These are phyloP conservation scores for Hydrolagus affinis DNA, from an alignment of 2,113 vertebrate genomes.

Conservation along the genomic window DNA sequence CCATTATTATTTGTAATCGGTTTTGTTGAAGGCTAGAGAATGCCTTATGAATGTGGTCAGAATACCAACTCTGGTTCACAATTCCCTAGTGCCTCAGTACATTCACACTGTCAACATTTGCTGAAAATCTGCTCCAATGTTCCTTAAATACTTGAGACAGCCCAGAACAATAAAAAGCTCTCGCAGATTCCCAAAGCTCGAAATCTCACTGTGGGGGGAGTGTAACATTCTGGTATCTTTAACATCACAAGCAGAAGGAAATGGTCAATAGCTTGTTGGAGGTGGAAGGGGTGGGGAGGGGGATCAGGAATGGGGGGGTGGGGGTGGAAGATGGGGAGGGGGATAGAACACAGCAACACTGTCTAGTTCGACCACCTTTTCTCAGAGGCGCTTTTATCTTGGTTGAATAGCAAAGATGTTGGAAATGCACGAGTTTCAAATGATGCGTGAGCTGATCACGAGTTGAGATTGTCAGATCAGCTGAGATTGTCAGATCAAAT, in stretches of 20 bases:
- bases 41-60: not conserved
- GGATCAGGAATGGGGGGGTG: too few relatives aligned
- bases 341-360: too few relatives aligned
- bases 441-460: slow-evolving; percentile 24
- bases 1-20: not conserved
- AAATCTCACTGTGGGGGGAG: not conserved
- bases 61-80: not conserved
- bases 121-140: not conserved
- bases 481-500: not conserved
- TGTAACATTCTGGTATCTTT: not conserved
- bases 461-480: not conserved
- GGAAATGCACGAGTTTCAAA: not conserved
- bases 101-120: not conserved
- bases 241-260: not conserved
- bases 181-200: not conserved
- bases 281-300: too few relatives aligned
- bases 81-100: not conserved
- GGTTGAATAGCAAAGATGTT: not conserved
- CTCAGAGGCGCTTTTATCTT: not conserved
- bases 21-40: not conserved
- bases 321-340: not conserved
- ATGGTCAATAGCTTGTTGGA: not conserved
- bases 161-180: not conserved
- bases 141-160: not conserved
- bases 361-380: not conserved